Base-by-base conservation (phyloP, 1,140 invertebrate genomes). In the Rhyacophila brunnea region DNA sequence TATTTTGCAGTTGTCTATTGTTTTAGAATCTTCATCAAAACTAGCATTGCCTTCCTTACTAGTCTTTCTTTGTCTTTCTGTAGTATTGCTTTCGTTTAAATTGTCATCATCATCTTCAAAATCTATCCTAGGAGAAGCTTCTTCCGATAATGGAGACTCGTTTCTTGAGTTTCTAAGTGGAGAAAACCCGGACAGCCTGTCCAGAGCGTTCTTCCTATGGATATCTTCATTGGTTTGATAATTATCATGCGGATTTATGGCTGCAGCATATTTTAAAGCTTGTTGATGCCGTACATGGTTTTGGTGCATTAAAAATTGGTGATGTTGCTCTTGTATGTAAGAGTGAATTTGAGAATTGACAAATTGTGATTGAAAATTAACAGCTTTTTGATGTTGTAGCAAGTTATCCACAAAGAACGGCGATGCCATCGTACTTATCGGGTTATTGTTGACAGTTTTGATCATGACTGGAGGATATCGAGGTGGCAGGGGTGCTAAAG, bases 371-470 rank as follows among this genome's bases (percentile, higher is more conserved):
- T 78, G 76, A 36, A 77, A 71, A 17, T 73, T 76, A 17, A 53
- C 59, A 0, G 60, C 54, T 53, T 79, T 78, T 50, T 79, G 77
- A 48, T 77, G 75, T 38, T 78, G 75, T 36, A 78, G 51, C 10
- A 79, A 75, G 28, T 78, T 77, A 55, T 79, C 76, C 10, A 77
- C 74, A 36, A 78, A 52, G 64, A 79, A 78, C 0, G 75, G 77
- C 2, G 75, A 78, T 2, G 74, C 71, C 75, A 79, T 77, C 18
- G 63, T 49, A 6, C 35, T 46, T 10, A 57, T 32, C 13, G 48
- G 63, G 19, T 58, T 51, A 32, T 65, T 65, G 53, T 64, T 64
- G 42, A 60, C 17, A 17, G 63, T 35, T 40, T 65, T 65, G 48
- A 65, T 60, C 63, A 65, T 65, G 50, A 45, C 51, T 48, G 54